Percentiles rank a stretch among this genome's conserved stretches.
Evolutionary conservation across 2,888 invertebrate genomes (phyloP).

Genomic region (Embidobia sp.): DNA sequence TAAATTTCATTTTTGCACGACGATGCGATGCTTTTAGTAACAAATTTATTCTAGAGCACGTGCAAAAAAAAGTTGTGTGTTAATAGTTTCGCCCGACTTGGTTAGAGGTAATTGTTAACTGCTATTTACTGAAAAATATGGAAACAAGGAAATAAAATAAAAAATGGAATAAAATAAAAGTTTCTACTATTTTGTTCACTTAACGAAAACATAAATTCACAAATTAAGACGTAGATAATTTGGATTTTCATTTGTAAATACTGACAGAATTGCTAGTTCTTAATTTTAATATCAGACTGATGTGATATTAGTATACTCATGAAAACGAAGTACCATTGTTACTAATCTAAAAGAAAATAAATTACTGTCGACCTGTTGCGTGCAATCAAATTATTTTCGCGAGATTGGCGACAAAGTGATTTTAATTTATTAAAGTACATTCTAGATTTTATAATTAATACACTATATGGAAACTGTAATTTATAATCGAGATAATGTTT

Average conservation of each 20-base stretch:
- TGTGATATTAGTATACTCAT: conserved; percentile 29
- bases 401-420: conserved; percentile 12
- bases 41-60: no score
- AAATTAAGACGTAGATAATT: no score
- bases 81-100: no score
- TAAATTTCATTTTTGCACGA: no score
- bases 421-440: conserved; percentile 7
- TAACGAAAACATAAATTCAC: no score
- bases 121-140: no score
- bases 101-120: no score
- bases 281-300: conserved; percentile 6
- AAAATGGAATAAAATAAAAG: no score
- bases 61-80: no score
- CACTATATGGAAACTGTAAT: conserved; percentile 1
- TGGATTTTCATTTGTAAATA: not conserved
- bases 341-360: conserved; percentile 7
- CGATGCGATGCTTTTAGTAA: no score
- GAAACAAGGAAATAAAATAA: no score
- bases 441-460: conserved; percentile 8
- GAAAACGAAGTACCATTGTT: conserved; percentile 18
- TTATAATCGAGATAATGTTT: not conserved
- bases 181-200: no score
- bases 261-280: conserved; percentile 2
- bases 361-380: conserved; percentile 12
- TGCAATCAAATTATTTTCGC: conserved; percentile 31